Conservation (phyloP, 2,797 vertebrate genomes). For the Myripristis jacobus region DNA sequence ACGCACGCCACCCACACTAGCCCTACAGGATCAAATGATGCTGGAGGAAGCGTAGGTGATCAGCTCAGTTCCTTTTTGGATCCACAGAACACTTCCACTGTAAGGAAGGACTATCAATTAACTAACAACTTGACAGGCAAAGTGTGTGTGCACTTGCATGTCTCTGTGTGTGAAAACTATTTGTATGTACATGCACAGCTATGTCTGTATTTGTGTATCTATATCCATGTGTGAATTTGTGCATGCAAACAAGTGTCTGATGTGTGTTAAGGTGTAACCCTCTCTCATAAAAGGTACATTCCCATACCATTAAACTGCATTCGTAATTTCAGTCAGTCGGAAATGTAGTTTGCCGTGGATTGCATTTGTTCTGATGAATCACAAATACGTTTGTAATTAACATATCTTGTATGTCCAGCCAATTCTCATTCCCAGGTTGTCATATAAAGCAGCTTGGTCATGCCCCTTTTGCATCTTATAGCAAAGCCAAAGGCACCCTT, state of each 20-base stretch:
- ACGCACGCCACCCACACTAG: neutral
- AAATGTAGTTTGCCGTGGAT: no score
- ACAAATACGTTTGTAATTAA: no score
- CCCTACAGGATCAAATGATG: constrained; percentile 49
- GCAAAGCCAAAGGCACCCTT: no score
- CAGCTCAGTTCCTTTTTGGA: constrained; percentile 58
- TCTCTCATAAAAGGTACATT: no score
- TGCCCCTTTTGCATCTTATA: no score
- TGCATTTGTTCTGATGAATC: no score
- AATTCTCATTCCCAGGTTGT: no score
- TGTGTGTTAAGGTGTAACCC: no score
- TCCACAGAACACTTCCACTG: constrained; percentile 53
- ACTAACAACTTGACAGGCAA: constrained; percentile 50
- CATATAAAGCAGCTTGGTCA: no score
- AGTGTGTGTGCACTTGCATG: constrained; percentile 13
- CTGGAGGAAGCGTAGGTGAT: constrained; percentile 61
- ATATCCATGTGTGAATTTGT: neutral
- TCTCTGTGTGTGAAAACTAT: neutral
- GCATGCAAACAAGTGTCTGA: neutral
- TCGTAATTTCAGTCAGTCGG: no score
- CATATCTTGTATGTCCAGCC: no score
- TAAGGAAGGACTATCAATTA: constrained; percentile 61
- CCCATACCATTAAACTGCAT: no score
- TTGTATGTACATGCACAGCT: neutral
- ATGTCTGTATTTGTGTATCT: neutral